phyloP scores from a whole-genome alignment of 1,140 invertebrate species.

The Episyrphus balteatus region DNA sequence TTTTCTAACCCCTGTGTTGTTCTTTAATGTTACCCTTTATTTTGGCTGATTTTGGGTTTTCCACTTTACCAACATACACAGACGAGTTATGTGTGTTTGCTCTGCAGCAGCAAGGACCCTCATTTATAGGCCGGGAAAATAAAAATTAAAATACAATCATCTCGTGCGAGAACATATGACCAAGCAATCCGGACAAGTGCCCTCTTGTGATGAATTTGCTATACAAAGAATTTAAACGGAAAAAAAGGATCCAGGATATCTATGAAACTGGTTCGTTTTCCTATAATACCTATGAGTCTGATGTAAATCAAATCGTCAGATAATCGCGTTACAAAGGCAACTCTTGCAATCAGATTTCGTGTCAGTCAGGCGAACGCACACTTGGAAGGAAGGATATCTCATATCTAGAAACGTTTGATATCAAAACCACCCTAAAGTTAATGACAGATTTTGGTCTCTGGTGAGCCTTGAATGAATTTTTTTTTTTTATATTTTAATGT shows the following conservation, averaged over 20 bases:
- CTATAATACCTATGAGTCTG: no score
- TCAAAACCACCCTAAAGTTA: neutral
- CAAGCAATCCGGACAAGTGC: neutral
- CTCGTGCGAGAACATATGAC: neutral
- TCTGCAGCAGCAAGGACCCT: neutral
- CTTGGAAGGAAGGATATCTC: neutral
- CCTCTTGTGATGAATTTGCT: neutral
- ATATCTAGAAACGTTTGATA: neutral
- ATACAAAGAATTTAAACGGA: neutral
- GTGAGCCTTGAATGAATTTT: no score
- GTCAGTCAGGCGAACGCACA: neutral
- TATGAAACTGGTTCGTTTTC: no score
- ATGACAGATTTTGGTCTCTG: no score
- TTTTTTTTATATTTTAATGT: no score
- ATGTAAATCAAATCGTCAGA: conserved; percentile 35
- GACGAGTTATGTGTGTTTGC: neutral
- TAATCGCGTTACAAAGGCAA: conserved; percentile 37
- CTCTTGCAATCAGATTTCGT: neutral
- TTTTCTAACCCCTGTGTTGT: no score
- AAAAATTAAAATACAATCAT: neutral
- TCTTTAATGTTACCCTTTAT: no score
- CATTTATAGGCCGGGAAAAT: neutral
- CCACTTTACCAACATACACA: no score
- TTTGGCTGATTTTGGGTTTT: no score
- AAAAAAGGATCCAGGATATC: neutral